Base-by-base conservation (phyloP, 35 echinoderm and acorn worm genomes). In the Eucidaris tribuloides region DNA sequence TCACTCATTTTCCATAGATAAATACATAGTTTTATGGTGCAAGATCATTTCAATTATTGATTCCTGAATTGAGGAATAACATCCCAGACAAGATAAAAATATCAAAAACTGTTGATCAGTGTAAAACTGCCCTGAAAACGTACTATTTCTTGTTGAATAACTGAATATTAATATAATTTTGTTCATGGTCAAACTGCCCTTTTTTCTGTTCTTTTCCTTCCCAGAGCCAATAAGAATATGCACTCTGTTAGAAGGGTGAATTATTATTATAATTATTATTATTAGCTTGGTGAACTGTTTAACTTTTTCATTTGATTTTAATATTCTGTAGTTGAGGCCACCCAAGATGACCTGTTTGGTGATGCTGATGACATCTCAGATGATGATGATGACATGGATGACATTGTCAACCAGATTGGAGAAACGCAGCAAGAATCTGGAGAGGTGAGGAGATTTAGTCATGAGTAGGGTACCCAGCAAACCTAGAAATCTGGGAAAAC, bases 291-390 rank as follows among this genome's bases (percentile, higher is more conserved):
- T 19, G 11, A 20, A 46, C 7, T 45, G 30, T 19, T 70, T 28
- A 71, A 50, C 18, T 71, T 71, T 11, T 20, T 2, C 23, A 35
- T 2, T 7, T 3, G 11, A 46, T 65, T 84, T 84, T 32, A 42
- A 29, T 32, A 55, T 65, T 58, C 34, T 31, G 23, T 39, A 59
- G 91, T 52, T 18, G 48, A 76, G 29, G 87, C 96, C 45, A 93
- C 96, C 15, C 90, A 99, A 27, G 96, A 93, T 37, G 96, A 89
- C 37, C 54, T 99, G 33, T 99, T 97, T 82, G 94, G 94, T 71
- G 94, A 97, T 66, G 94, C 94, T 33, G 89, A 84, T 74, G 94
- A 97, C 60, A 93, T 99, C 56, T 93, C 90, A 41, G 90, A 92
- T 84, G 96, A 99, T 45, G 90, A 92, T 58, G 91, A 93, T 54